These are phyloP conservation scores for Hermetia illucens DNA, from an alignment of 1,140 invertebrate species.

Conservation along the genomic window DNA sequence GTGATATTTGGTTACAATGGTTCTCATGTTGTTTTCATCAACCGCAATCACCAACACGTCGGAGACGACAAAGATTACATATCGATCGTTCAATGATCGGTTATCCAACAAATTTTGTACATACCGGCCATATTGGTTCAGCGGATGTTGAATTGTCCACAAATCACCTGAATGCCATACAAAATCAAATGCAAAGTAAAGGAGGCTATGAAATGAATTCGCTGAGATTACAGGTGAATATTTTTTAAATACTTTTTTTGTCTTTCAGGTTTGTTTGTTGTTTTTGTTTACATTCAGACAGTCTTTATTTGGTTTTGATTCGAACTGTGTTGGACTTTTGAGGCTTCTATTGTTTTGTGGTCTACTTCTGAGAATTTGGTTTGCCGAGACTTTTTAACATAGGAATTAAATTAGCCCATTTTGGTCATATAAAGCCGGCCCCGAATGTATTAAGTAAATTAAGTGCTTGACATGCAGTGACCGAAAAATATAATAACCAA, in stretches of 20 bases:
- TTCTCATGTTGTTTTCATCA: constrained; percentile 71
- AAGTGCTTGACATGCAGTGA: too few species aligned
- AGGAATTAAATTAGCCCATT: too few species aligned
- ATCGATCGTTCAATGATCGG: constrained; percentile 90
- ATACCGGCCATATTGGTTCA: constrained; percentile 73
- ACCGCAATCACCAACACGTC: constrained; percentile 45
- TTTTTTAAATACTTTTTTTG: background rate
- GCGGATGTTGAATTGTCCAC: constrained; percentile 63
- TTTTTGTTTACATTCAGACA: background rate
- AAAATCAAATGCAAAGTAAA: constrained; percentile 79
- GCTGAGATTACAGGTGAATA: constrained; percentile 39
- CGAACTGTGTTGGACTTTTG: too few species aligned
- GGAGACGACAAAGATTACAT: constrained; percentile 46
- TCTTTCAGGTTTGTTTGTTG: constrained; percentile 6
- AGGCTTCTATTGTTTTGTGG: too few species aligned
- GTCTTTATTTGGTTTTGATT: background rate
- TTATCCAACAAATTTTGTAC: constrained; percentile 79
- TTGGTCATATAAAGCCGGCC: too few species aligned
- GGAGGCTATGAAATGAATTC: constrained; percentile 63
- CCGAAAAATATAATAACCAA: too few species aligned
- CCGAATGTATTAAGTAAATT: too few species aligned
- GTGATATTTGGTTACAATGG: constrained; percentile 73
- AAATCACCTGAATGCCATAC: constrained; percentile 57
- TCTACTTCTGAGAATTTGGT: too few species aligned
- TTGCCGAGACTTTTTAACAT: too few species aligned